These are phyloP conservation scores for Melanophora roralis DNA, from an alignment of 2,888 invertebrate genomes.

Conservation along the genomic window DNA sequence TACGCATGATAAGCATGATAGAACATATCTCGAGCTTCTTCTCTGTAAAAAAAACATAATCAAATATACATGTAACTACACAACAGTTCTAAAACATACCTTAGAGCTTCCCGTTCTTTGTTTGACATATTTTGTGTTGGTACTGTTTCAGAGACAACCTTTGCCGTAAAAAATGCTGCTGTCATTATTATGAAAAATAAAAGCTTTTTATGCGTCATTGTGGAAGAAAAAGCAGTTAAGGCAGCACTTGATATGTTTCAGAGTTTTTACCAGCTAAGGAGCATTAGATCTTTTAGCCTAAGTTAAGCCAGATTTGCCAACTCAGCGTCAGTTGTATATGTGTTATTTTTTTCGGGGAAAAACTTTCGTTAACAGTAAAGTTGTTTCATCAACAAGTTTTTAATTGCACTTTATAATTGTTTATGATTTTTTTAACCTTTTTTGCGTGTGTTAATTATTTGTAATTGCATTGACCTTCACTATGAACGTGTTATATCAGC, in stretches of 20 bases:
- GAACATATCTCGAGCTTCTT: conserved; percentile 96
- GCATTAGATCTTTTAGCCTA: conserved; percentile 1
- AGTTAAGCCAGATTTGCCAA: neutral
- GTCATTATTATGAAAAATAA: conserved; percentile 58
- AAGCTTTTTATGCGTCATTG: conserved; percentile 51
- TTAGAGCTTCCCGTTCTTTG: conserved; percentile 81
- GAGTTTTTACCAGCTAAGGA: neutral
- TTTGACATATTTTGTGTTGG: conserved; percentile 80
- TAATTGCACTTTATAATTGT: conserved; percentile 15
- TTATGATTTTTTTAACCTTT: neutral
- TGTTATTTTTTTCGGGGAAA: neutral
- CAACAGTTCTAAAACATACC: conserved; percentile 77
- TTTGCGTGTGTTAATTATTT: conserved; percentile 23
- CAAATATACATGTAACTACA: neutral
- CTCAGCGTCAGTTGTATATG: too few relatives aligned
- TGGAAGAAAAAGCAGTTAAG: conserved; percentile 5
- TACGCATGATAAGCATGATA: conserved; percentile 97
- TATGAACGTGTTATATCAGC: conserved; percentile 69
- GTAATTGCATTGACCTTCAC: conserved; percentile 71
- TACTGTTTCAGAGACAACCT: conserved; percentile 69
- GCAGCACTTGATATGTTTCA: conserved; percentile 33
- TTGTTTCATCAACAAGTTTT: conserved; percentile 1
- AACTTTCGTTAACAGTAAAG: too few relatives aligned
- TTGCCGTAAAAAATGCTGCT: conserved; percentile 59
- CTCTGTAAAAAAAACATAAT: conserved; percentile 79